Evolutionary conservation across 2,113 vertebrate species (phyloP), one percentile per base, ranked within the genome.

Genomic region (Regulus satrapa): DNA sequence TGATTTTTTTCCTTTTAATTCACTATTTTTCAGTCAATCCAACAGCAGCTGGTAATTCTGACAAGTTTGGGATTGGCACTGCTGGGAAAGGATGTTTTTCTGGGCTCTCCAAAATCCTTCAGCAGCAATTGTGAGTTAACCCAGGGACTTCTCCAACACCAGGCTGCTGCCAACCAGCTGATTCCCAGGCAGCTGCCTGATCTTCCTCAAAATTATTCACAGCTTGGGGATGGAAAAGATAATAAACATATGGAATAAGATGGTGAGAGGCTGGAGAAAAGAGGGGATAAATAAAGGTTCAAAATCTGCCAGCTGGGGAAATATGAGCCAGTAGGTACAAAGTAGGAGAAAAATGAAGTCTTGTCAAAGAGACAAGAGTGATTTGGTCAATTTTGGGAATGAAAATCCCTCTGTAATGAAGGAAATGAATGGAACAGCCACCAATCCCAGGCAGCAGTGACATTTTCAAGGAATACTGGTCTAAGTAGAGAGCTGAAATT

Each of bases 171-270:
- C 94, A 96, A 62, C 21, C 91, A 94, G 91, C 95, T 90, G 88
- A 93, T 80, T 88, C 49, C 94, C 79, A 75, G 36, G 94, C 96
- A 97, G 95, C 85, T 94, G 92, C 78, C 51, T 41, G 32, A 79
- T 62, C 68, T 56, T 79, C 67, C 66, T 56, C 72, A 58, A 49
- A 90, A 95, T 86, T 74, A 92, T 76, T 79, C 88, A 83, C 79
- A 92, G 96, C 88, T 85, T 80, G 51, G 72, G 20, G 58, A 88
- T 62, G 90, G 81, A 55, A 82, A 68, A 67, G 49, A 89, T 82
- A 88, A 95, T 80, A 72, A 92, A 93, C 81, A 68, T 49, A 90
- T 56, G 95, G 90, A 73, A 76, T 49, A 45, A 40, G 71, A 73
- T 75, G 58, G 82, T 13, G 67, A 85, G 41, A 87, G 66, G 78